These are phyloP conservation scores for Nasonia oneida DNA, from an alignment of 2,888 invertebrate species.

Conservation along the genomic window DNA sequence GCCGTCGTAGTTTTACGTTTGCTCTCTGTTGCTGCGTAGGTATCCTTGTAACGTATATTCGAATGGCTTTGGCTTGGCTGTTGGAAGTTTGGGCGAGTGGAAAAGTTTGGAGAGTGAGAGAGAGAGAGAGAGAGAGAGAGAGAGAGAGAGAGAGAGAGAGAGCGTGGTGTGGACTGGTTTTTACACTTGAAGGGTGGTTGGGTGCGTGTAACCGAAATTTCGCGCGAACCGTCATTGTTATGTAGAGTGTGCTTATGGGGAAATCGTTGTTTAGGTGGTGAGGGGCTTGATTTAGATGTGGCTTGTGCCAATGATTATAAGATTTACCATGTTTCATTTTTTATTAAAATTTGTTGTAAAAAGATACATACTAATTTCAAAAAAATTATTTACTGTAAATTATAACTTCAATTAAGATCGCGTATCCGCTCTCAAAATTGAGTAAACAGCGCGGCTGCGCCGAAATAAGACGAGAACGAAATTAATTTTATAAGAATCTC, in stretches of 20 bases:
- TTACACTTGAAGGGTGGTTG: not conserved
- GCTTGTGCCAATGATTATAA: no score
- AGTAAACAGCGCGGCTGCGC: not conserved
- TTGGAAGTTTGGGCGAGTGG: not conserved
- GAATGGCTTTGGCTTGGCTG: not conserved
- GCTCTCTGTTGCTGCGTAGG: not conserved
- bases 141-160: not conserved
- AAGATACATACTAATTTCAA: no score
- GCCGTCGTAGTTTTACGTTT: not conserved
- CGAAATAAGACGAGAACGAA: not conserved
- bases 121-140: not conserved
- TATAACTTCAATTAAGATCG: not conserved
- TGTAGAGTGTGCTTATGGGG: not conserved
- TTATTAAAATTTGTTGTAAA: no score
- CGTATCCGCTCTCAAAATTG: not conserved
- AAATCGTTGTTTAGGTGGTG: not conserved
- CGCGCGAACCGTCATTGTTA: not conserved
- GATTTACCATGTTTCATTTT: no score
- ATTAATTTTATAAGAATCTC: conserved; percentile 3
- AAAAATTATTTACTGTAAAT: not conserved
- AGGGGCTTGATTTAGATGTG: not conserved
- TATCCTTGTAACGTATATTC: not conserved
- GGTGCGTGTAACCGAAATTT: not conserved
- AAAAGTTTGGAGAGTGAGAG: not conserved
- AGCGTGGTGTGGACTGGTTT: not conserved